phyloP scores from a whole-genome alignment of 2,888 invertebrate species.

The Empis livida region DNA sequence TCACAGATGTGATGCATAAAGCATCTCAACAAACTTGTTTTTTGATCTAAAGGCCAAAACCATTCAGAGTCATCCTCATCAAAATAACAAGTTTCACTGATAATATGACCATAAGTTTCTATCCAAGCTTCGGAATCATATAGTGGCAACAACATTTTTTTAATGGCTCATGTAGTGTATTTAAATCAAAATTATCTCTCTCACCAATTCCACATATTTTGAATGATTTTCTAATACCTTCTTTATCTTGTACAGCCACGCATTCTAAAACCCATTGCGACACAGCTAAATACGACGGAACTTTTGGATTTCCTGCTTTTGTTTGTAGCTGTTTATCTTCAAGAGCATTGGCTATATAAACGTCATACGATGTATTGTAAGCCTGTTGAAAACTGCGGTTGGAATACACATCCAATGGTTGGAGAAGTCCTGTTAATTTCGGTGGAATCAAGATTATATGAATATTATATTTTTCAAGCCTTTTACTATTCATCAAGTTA shows the following conservation, averaged over 20 bases:
- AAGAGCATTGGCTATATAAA: not conserved
- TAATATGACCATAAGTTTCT: not conserved
- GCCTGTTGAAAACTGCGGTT: constrained; percentile 2
- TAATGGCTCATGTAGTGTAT: not conserved
- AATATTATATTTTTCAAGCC: constrained; percentile 1
- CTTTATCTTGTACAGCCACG: constrained; percentile 1
- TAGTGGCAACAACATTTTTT: not conserved
- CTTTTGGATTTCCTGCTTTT: constrained; percentile 3
- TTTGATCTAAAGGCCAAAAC: not conserved
- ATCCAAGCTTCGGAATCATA: not conserved
- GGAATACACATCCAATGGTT: not conserved
- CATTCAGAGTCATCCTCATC: not conserved
- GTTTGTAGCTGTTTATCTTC: not conserved
- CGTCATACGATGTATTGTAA: constrained; percentile 1
- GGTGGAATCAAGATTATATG: constrained; percentile 1
- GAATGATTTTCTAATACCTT: not conserved
- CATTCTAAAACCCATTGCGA: constrained; percentile 1
- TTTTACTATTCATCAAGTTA: constrained; percentile 2
- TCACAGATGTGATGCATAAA: not conserved
- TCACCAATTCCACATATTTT: constrained; percentile 1
- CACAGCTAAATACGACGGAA: not conserved
- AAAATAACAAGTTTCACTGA: not conserved
- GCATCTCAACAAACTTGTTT: not conserved
- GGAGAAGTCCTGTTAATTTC: constrained; percentile 1
- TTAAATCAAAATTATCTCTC: not conserved